Conservation (phyloP, 2,113 vertebrate species). For the Rallus limicola region DNA sequence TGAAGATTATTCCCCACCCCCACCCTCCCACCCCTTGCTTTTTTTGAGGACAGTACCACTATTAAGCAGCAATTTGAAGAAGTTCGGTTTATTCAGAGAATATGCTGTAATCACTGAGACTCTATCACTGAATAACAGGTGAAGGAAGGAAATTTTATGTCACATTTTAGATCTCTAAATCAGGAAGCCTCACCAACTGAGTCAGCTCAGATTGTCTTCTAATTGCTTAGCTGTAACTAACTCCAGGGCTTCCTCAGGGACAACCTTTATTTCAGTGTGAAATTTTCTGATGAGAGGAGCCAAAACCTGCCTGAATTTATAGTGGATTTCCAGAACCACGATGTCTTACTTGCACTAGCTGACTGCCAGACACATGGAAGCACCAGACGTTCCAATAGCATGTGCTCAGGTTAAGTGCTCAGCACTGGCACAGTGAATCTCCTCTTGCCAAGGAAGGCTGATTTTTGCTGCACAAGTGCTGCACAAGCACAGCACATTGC, state of each 20-base stretch:
- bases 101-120: not conserved
- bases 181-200: not conserved
- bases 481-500: fast-evolving
- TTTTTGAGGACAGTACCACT: not conserved
- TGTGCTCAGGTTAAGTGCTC: not conserved
- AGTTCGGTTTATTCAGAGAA: not conserved
- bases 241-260: not conserved
- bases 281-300: not conserved
- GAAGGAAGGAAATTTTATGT: not conserved
- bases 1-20: not conserved
- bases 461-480: not conserved
- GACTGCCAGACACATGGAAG: not conserved
- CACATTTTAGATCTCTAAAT: not conserved
- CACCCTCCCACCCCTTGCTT: too few relatives aligned
- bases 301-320: not conserved
- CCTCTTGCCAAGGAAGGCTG: not conserved
- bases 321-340: not conserved
- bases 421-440: not conserved
- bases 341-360: not conserved
- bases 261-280: not conserved
- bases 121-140: not conserved
- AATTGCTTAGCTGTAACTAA: not conserved
- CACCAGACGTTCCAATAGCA: not conserved
- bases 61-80: not conserved
- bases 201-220: not conserved